Percentiles rank a stretch among this genome's conserved stretches.
phyloP scores from a whole-genome alignment of 2,797 vertebrate species.

The Chelon labrosus region DNA sequence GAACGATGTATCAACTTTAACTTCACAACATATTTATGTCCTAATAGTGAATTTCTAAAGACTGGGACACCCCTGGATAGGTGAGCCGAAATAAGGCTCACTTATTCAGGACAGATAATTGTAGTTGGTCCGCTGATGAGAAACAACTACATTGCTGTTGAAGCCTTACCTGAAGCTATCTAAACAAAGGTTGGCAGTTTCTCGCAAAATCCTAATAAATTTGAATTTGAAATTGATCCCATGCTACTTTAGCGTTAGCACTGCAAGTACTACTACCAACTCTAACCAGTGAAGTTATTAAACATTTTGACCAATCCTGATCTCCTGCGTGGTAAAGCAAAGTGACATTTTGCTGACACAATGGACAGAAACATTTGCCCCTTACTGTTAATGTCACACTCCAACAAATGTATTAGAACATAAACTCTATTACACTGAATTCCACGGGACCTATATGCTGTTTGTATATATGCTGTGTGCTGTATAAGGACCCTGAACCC shows the following conservation, averaged over 20 bases:
- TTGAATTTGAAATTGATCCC: neutral
- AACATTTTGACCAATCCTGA: neutral
- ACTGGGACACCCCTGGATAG: neutral
- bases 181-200: no score
- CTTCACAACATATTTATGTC: no score
- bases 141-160: neutral
- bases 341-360: neutral
- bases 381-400: neutral
- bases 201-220: no score
- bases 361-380: neutral
- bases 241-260: slow-evolving; percentile 7
- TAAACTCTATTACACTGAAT: slow-evolving; percentile 3
- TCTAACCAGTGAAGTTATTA: neutral
- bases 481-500: slow-evolving; percentile 29
- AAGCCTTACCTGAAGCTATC: neutral
- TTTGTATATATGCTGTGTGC: neutral
- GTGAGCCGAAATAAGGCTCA: neutral
- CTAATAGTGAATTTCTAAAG: no score
- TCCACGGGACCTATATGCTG: neutral
- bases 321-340: neutral
- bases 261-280: neutral
- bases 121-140: neutral
- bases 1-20: no score
- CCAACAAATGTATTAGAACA: neutral
- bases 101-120: no score